Conservation (phyloP, 2,888 invertebrate genomes). For the Chrysolina oricalcia region DNA sequence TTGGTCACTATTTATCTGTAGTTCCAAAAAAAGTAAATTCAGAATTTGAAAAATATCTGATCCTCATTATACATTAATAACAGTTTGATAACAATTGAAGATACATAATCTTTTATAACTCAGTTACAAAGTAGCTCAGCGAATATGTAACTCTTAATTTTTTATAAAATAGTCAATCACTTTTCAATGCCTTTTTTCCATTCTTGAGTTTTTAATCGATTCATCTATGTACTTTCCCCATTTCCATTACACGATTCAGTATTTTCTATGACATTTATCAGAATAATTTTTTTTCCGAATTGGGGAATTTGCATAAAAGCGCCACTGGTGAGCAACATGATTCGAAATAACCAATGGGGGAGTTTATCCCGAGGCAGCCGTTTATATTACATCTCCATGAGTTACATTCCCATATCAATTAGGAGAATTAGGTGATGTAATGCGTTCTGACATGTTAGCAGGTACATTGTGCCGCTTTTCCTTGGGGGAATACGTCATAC, state of each 20-base stretch:
- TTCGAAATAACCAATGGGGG: not conserved
- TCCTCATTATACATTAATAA: too few relatives aligned
- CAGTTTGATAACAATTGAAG: too few relatives aligned
- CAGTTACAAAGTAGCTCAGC: too few relatives aligned
- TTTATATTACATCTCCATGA: slow-evolving; percentile 31
- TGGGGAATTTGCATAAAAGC: not conserved
- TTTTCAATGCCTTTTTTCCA: too few relatives aligned
- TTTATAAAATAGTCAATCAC: too few relatives aligned
- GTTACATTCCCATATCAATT: slow-evolving; percentile 48
- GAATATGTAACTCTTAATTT: too few relatives aligned
- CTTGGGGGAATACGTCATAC: not conserved
- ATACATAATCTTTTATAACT: too few relatives aligned
- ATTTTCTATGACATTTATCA: not conserved
- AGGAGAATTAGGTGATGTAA: slow-evolving; percentile 39
- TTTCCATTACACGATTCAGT: not conserved
- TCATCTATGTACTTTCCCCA: too few relatives aligned
- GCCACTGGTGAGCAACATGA: not conserved
- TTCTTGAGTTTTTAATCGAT: too few relatives aligned
- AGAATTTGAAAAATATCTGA: too few relatives aligned
- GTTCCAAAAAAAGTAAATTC: too few relatives aligned
- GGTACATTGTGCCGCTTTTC: not conserved
- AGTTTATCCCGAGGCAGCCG: slow-evolving; percentile 8
- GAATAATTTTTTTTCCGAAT: not conserved
- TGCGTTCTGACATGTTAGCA: slow-evolving; percentile 27
- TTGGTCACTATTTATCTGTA: too few relatives aligned